Base-by-base conservation (phyloP, 2,888 invertebrate species). In the Zygothrica quintamaculata region DNA sequence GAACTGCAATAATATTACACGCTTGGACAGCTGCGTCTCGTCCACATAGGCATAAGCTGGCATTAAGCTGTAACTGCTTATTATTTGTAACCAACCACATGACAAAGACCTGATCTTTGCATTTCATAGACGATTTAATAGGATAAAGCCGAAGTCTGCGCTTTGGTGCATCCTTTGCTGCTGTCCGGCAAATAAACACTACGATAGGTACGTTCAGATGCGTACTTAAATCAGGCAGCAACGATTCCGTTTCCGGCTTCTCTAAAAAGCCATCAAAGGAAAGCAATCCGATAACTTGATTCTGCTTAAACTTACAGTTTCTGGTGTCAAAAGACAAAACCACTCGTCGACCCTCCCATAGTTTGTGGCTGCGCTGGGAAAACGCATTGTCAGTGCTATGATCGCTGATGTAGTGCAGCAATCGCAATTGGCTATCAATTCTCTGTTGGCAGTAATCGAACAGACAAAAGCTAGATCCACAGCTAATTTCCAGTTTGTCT, bases 1-100 rank as follows among this genome's bases (percentile, higher is more conserved):
- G 71, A 16, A 84, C 72, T 0, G 37, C 26, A 1, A 84, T 7
- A 9, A 42, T 46, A 1, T 13, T 57, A 11, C 4, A 26, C 0
- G 34, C 26, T 18, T 51, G 47, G 0, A 22, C 8, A 3, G 71
- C 84, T 3, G 61, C 37, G 52, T 87, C 71, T 1, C 87, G 68
- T 1, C 85, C 82, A 16, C 64, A 68, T 0, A 82, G 46, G 0
- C 44, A 8, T 1, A 84, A 39, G 0, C 16, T 50, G 3, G 82
- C 82, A 15, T 59, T 57, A 4, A 85, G 13, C 8, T 65, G 31
- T 1, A 50, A 0, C 0, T 18, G 29, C 1, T 53, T 7, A 1
- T 65, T 16, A 0, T 70, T 65, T 11, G 67, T 87, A 4, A 76
- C 76, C 42, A 84, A 46, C 82, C 82, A 84, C 9, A 87, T 57